A percentile compares a stretch with the other conserved stretches of the same genome.
Evolutionary conservation across 2,797 vertebrate genomes (phyloP).

Genomic region (Xerus rutilus): DNA sequence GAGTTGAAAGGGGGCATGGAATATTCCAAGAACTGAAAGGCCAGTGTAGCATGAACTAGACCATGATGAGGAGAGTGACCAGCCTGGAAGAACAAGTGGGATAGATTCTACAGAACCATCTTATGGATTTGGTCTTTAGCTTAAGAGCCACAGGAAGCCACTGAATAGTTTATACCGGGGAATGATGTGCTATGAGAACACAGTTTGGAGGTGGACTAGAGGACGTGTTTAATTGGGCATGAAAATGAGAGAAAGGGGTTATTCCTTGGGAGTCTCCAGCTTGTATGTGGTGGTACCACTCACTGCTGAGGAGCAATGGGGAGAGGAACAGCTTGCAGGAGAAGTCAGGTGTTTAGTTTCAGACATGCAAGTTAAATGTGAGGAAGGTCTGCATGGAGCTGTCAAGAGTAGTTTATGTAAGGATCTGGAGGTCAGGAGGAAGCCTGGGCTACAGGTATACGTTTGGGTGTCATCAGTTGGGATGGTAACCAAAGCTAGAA

Average conservation of each 20-base stretch:
- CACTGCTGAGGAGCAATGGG: neutral
- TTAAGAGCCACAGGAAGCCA: neutral
- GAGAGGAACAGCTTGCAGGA: neutral
- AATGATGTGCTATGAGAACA: neutral
- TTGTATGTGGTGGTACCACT: neutral
- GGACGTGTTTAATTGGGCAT: neutral
- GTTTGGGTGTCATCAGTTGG: neutral
- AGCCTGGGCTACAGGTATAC: neutral
- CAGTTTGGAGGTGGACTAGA: neutral
- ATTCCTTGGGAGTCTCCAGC: neutral
- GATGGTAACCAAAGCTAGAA: neutral
- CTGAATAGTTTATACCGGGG: neutral
- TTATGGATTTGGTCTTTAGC: neutral
- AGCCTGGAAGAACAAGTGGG: neutral
- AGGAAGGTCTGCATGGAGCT: neutral
- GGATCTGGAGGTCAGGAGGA: neutral
- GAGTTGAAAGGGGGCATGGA: neutral
- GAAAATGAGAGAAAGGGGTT: neutral
- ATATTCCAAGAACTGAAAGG: constrained; percentile 1
- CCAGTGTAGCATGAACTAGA: neutral
- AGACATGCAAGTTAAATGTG: neutral
- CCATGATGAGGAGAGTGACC: neutral
- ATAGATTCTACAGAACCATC: neutral
- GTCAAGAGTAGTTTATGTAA: neutral
- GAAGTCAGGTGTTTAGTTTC: neutral